These are phyloP conservation scores for Acrossocheilus wenchowensis DNA, from an alignment of 2,797 vertebrate species.

Conservation along the genomic window DNA sequence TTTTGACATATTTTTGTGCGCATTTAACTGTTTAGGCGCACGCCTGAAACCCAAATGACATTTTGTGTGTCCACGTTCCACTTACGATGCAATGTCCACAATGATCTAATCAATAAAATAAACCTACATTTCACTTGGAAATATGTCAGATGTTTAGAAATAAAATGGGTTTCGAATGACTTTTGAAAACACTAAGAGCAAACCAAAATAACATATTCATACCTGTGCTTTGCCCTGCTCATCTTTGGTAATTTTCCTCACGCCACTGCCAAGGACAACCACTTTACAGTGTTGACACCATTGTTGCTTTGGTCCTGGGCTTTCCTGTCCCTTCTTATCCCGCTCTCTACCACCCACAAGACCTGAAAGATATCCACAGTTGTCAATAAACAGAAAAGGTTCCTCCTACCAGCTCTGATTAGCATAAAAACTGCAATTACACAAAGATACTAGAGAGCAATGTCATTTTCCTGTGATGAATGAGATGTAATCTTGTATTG, in stretches of 20 bases:
- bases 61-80: neutral
- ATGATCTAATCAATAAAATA: neutral
- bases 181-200: neutral
- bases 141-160: neutral
- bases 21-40: neutral
- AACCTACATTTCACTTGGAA: neutral
- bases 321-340: constrained; percentile 72
- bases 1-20: neutral
- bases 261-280: constrained; percentile 93
- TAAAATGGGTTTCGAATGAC: neutral
- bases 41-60: neutral
- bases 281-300: constrained; percentile 99
- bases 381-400: neutral
- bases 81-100: neutral
- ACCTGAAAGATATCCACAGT: constrained; percentile 69
- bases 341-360: constrained; percentile 77
- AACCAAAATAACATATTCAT: constrained; percentile 16
- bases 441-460: neutral
- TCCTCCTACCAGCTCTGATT: constrained; percentile 11
- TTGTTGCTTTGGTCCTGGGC: constrained; percentile 83
- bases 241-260: constrained; percentile 88
- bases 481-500: constrained; percentile 17
- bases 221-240: constrained; percentile 79
- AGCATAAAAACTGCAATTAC: constrained; percentile 10
- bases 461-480: neutral